A percentile compares a stretch with the other conserved stretches of the same genome.
These are phyloP conservation scores for Misgurnus mizolepis DNA, from an alignment of 2,113 vertebrate genomes.

Conservation along the genomic window DNA sequence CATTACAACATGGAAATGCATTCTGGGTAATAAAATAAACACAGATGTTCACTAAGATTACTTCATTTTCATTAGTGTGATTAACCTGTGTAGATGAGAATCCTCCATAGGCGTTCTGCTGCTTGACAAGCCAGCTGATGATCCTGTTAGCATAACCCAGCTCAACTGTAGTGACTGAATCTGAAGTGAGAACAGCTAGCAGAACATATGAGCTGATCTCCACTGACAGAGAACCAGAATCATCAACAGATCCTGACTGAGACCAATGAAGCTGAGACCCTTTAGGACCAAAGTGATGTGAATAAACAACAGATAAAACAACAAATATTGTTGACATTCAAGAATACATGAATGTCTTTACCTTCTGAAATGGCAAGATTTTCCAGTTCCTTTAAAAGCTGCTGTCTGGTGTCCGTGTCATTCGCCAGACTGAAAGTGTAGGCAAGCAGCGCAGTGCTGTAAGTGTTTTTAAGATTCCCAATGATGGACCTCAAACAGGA, in stretches of 20 bases:
- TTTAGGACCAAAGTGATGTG: not conserved
- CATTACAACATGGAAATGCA: not conserved
- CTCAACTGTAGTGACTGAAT: conserved; percentile 53
- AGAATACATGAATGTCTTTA: not conserved
- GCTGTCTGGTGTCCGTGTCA: conserved; percentile 64
- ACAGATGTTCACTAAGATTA: not conserved
- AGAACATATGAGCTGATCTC: conserved; percentile 71
- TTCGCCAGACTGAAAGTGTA: conserved; percentile 84
- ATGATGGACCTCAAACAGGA: conserved; percentile 69
- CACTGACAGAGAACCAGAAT: conserved; percentile 60
- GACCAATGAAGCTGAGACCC: conserved; percentile 48
- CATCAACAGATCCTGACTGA: conserved; percentile 38
- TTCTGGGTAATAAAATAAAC: not conserved
- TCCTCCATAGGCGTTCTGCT: conserved; percentile 77
- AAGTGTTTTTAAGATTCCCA: conserved; percentile 63
- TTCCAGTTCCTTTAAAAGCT: conserved; percentile 62
- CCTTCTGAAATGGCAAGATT: conserved; percentile 51
- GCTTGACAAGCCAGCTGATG: conserved; percentile 72
- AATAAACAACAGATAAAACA: not conserved
- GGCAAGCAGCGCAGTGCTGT: conserved; percentile 80
- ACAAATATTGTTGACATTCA: too few species aligned
- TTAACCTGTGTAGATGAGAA: conserved; percentile 79
- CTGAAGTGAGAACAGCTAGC: conserved; percentile 64
- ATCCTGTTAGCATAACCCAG: conserved; percentile 65
- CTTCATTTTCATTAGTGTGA: not conserved